phyloP scores from a whole-genome alignment of 2,113 vertebrate genomes.

The Neomonachus schauinslandi region DNA sequence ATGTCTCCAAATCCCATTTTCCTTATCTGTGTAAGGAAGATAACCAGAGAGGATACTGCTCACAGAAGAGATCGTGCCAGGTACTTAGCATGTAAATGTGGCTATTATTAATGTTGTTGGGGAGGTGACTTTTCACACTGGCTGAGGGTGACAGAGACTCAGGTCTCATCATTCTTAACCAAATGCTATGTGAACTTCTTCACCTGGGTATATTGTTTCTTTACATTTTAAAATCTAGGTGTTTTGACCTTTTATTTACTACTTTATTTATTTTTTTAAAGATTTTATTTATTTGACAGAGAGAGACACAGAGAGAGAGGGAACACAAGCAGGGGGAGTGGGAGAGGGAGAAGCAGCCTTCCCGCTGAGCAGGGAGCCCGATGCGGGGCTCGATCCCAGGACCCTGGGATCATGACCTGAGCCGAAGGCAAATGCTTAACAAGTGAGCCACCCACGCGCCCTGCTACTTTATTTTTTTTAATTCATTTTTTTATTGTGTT shows the following conservation, averaged over 20 bases:
- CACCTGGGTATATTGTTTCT: not conserved
- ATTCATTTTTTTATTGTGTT: no score
- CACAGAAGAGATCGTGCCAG: not conserved
- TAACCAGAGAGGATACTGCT: not conserved
- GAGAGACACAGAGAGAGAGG: no score
- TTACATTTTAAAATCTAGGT: constrained; percentile 35
- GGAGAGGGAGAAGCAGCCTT: no score
- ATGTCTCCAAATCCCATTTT: not conserved
- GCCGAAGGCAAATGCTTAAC: no score
- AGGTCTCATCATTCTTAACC: not conserved
- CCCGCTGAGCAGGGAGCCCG: no score
- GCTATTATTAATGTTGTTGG: not conserved
- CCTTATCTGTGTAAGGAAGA: not conserved
- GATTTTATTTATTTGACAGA: no score
- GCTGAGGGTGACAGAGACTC: not conserved
- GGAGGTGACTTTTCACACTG: not conserved
- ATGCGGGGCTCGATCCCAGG: no score
- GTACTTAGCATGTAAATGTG: not conserved
- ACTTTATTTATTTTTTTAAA: constrained; percentile 32
- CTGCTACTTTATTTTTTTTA: no score
- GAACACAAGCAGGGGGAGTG: no score
- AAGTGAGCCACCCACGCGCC: no score
- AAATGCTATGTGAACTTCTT: not conserved
- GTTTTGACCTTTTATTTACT: constrained; percentile 21
- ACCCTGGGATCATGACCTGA: no score